Conservation (phyloP, 2,797 vertebrate species). For the Myotis vivesi region DNA sequence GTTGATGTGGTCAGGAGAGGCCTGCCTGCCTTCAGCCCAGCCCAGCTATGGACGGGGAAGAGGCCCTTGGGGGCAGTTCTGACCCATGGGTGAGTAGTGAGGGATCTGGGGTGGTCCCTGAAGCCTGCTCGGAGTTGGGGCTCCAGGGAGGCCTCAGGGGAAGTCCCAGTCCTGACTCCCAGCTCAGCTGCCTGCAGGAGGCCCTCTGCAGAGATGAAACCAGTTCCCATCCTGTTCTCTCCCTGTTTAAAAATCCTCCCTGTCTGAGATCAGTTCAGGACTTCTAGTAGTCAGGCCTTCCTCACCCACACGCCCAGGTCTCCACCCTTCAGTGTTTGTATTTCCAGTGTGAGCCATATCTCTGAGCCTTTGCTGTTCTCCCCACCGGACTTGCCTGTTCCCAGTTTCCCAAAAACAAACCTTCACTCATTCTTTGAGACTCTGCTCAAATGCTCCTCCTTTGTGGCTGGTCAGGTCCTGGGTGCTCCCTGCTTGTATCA, state of each 20-base stretch:
- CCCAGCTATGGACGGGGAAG: neutral
- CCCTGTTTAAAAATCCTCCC: neutral
- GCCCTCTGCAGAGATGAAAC: neutral
- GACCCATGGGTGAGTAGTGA: slow-evolving; percentile 18
- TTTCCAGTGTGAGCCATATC: neutral
- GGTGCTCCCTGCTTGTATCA: neutral
- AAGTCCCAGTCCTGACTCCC: neutral
- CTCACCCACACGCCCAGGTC: neutral
- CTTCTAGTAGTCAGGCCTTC: neutral
- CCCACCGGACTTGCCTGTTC: neutral
- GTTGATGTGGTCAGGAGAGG: neutral
- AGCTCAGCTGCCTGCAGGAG: neutral
- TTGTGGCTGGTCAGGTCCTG: neutral
- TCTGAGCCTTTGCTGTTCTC: neutral
- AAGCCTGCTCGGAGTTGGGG: neutral
- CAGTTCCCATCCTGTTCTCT: neutral
- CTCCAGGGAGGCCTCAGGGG: neutral
- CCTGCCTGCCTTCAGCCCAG: neutral
- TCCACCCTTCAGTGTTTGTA: neutral
- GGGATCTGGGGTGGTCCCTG: neutral
- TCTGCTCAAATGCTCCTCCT: neutral
- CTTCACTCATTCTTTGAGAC: neutral
- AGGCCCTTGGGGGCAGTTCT: neutral
- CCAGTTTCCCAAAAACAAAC: neutral
- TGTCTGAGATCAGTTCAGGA: neutral